Evolutionary conservation across 1,140 invertebrate species (phyloP), one percentile per base, ranked within the genome.

Genomic region (Pogonomyrmex californicus): DNA sequence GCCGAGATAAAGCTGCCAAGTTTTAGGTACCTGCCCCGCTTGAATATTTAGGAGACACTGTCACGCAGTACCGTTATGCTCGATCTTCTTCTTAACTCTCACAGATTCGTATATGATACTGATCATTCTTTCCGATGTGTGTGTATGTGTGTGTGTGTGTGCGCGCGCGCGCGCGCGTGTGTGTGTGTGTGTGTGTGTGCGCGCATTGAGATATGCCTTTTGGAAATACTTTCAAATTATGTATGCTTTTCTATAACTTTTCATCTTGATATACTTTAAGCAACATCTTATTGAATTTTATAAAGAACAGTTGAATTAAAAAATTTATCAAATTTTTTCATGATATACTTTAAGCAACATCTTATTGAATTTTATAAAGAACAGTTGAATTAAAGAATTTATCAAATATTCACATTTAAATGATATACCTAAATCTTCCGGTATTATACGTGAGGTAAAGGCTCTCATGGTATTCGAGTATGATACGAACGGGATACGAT

Each of bases 1-100:
- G 95, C 93, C 94, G 93, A 95, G 94, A 95, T 95, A 95, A 95
- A 95, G 95, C 95, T 95, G 95, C 95, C 95, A 95, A 95, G 94
- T 95, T 95, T 95, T 95, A 93, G 94, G 92, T 93, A 92, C 92
- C 93, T 91, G 92, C 87, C 85, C 85, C 93, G 79, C 93, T 92
- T 95, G 93, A 95, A 95, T 95, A 95, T 95, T 95, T 94, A 95
- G 94, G 90, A 92, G 93, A 92, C 93, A 93, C 94, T 95, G 95
- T 95, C 95, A 95, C 94, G 95, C 95, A 95, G 94, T 95, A 95
- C 94, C 95, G 94, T 95, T 95, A 95, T 94, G 93, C 93, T 85
- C 93, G 93, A 92, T 94, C 94, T 95, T 93, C 92, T 93, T 91
- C 87, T 91, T 92, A 86, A 93, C 89, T 92, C 91, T 91, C 92